Evolutionary conservation across 2,797 vertebrate genomes (phyloP).

Genomic region (Hephaestus fuliginosus): DNA sequence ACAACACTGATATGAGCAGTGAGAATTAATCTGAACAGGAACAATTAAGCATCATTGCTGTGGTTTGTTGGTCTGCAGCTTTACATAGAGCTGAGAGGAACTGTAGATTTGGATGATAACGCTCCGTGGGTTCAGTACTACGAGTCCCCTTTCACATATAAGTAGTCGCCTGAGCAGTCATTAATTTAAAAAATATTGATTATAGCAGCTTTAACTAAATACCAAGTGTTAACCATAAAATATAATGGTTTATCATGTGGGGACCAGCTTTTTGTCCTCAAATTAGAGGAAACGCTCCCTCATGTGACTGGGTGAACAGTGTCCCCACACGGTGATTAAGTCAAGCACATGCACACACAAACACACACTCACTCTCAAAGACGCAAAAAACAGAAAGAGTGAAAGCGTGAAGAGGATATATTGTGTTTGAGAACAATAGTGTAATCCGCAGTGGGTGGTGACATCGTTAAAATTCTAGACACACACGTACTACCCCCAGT

Average conservation of each 20-base stretch:
- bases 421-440: slow-evolving; percentile 53
- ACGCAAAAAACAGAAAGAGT: background rate
- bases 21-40: background rate
- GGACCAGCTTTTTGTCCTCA: background rate
- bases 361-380: slow-evolving; percentile 8
- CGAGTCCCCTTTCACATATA: background rate
- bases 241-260: background rate
- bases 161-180: background rate
- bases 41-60: no score
- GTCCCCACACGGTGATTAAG: slow-evolving; percentile 28
- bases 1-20: background rate
- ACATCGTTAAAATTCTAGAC: slow-evolving; percentile 62
- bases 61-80: no score
- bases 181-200: background rate
- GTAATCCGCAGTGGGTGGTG: slow-evolving; percentile 28
- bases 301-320: slow-evolving; percentile 2
- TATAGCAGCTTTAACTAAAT: background rate
- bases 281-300: background rate
- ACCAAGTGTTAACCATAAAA: background rate
- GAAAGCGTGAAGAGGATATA: background rate
- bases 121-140: slow-evolving; percentile 1
- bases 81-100: background rate
- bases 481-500: slow-evolving; percentile 12
- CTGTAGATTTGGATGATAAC: background rate
- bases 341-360: slow-evolving; percentile 1